Percentiles rank a stretch among this genome's conserved stretches.
phyloP scores from a whole-genome alignment of 2,888 invertebrate species.

The Melanostoma mellinum region DNA sequence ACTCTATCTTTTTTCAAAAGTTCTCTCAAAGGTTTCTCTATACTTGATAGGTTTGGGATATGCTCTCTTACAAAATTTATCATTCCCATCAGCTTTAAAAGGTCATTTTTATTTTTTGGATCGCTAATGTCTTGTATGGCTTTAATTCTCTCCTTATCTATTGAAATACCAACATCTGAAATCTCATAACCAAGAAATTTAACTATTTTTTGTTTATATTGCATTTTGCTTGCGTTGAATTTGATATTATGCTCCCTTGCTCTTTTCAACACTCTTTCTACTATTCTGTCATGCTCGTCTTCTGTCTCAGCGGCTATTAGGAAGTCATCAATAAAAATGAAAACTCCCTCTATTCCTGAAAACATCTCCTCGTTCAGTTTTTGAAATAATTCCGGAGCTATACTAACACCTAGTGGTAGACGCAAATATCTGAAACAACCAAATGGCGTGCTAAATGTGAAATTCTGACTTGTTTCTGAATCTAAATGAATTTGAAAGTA shows the following conservation, averaged over 20 bases:
- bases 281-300: constrained; percentile 67
- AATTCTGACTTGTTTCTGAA: constrained; percentile 28
- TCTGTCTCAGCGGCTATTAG: background rate
- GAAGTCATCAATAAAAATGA: background rate
- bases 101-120: background rate
- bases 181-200: constrained; percentile 31
- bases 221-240: constrained; percentile 31
- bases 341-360: background rate
- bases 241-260: constrained; percentile 30
- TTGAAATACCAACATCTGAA: background rate
- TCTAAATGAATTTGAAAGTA: constrained; percentile 51
- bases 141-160: background rate
- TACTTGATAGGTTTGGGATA: background rate
- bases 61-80: constrained; percentile 2
- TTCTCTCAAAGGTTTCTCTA: background rate
- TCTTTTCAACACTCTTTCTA: constrained; percentile 53
- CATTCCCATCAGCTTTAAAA: background rate
- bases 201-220: constrained; percentile 27
- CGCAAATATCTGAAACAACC: no score
- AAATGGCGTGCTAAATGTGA: background rate
- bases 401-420: background rate
- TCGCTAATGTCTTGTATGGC: background rate
- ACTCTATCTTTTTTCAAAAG: background rate
- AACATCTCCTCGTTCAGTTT: background rate
- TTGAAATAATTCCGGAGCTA: background rate